Base-by-base conservation (phyloP, 2,797 vertebrate species). In the Agapornis canus region DNA sequence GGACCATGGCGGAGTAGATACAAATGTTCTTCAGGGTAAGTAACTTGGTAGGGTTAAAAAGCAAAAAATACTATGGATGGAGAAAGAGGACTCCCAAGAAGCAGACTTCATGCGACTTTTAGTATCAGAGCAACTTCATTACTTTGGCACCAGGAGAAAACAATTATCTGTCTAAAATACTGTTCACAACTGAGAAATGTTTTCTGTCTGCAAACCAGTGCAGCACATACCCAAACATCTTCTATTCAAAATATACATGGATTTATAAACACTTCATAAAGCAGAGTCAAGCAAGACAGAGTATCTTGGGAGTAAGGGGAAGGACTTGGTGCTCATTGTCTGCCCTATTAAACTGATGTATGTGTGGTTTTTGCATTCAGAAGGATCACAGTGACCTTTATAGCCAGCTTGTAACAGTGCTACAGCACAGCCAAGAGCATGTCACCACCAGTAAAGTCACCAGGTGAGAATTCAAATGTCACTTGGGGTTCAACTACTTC, bases 181-280 rank as follows among this genome's bases (percentile, higher is more conserved):
- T 54, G 22, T 78, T 91, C 49, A 81, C 70, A 92, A 75, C 59
- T 60, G 26, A 79, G 56, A 84, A 86, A 21, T 16, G 65, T 23
- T n/a, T 81, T 78, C 52, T 73, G 42, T 21, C 61, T 75, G 73
- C 81, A 86, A 75, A 86, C 14, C 32, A 52, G 17, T 32, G n/a
- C 47, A 65, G 48, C 37, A 57, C 56, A 69, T 56, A 59, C 43
- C 83, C 42, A 90, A 94, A 82, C n/a, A 61, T 52, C 51, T 86
- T 48, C 39, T n/a, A 26, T 65, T 86, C 83, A 84, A 89, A 92
- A 69, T 64, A 47, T 79, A 82, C 82, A 77, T 35, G 26, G 32
- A 73, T 42, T 52, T 64, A 57, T 65, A 79, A 92, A 90, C 94
- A 61, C 86, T 82, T 90, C 59, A 81, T 51, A 80, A 81, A 88